These are phyloP conservation scores for Mesembrinibis cayennensis DNA, from an alignment of 2,113 vertebrate genomes.

Conservation along the genomic window DNA sequence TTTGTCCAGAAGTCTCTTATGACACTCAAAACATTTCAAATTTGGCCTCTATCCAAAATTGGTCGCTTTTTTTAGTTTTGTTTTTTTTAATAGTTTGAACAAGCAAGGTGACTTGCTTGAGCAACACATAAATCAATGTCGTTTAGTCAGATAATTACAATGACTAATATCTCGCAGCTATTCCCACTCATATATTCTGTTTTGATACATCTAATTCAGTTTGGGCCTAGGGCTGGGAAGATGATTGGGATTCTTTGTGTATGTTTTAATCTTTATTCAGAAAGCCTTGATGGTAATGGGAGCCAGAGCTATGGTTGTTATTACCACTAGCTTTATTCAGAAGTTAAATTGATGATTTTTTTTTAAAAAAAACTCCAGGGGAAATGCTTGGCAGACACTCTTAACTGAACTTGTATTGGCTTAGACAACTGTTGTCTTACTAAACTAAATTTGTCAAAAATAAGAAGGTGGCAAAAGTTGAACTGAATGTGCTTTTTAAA, in stretches of 20 bases:
- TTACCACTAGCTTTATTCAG: not conserved
- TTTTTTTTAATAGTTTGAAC: not conserved
- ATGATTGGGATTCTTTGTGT: not conserved
- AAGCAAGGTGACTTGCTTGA: not conserved
- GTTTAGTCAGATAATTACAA: not conserved
- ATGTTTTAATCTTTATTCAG: not conserved
- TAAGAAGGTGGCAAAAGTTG: not conserved
- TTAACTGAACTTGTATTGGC: not conserved
- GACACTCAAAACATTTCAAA: not conserved
- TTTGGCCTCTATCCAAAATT: not conserved
- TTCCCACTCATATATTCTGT: not conserved
- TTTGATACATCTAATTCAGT: not conserved
- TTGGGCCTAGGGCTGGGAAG: not conserved
- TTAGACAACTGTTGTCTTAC: not conserved
- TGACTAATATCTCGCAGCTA: not conserved
- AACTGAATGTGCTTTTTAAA: not conserved
- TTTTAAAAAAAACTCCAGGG: not conserved
- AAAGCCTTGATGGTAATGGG: not conserved
- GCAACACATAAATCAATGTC: not conserved
- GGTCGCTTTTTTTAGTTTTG: not conserved
- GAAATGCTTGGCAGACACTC: not conserved
- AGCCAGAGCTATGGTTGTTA: not conserved
- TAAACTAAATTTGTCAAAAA: not conserved
- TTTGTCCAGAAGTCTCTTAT: not conserved
- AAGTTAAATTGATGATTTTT: not conserved